Evolutionary conservation across 1,140 invertebrate genomes (phyloP).

Genomic region (Drosophila virilis): DNA sequence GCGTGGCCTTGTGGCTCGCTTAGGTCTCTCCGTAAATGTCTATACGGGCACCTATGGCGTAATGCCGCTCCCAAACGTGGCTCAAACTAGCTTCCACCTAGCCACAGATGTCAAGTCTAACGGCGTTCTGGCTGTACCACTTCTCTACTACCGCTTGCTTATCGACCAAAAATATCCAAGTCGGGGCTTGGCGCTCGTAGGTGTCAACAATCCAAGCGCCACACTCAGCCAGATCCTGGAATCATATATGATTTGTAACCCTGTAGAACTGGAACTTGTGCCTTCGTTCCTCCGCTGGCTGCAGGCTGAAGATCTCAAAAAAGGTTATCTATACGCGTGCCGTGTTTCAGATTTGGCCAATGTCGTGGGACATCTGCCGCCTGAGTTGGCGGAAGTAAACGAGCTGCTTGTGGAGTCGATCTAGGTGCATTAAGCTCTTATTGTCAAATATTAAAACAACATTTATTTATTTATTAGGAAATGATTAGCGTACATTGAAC

Average conservation of each 20-base stretch:
- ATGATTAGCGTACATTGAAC: too few relatives aligned
- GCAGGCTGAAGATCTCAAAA: slow-evolving; percentile 82
- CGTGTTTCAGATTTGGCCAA: slow-evolving; percentile 86
- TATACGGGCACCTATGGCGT: slow-evolving; percentile 87
- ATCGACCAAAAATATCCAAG: slow-evolving; percentile 69
- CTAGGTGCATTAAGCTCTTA: too few relatives aligned
- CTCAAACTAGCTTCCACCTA: slow-evolving; percentile 84
- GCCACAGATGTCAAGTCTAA: slow-evolving; percentile 75
- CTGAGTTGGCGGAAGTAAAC: slow-evolving; percentile 44
- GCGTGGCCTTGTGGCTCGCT: slow-evolving; percentile 77
- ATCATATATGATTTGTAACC: slow-evolving; percentile 85
- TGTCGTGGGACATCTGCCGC: slow-evolving; percentile 83
- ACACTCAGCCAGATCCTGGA: slow-evolving; percentile 60
- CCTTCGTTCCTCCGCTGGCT: slow-evolving; percentile 85
- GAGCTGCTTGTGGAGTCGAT: slow-evolving; percentile 36
- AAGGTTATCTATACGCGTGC: slow-evolving; percentile 88
- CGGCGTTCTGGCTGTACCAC: slow-evolving; percentile 85
- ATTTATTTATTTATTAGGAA: too few relatives aligned
- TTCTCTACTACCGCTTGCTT: slow-evolving; percentile 86
- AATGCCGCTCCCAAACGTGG: slow-evolving; percentile 84
- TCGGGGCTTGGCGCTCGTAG: slow-evolving; percentile 85
- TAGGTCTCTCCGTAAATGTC: slow-evolving; percentile 83
- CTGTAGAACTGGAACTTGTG: slow-evolving; percentile 83
- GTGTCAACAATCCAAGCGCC: slow-evolving; percentile 87
- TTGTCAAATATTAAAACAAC: too few relatives aligned